Conservation (phyloP, 2,888 invertebrate species). For the Nymphalis c-album region DNA sequence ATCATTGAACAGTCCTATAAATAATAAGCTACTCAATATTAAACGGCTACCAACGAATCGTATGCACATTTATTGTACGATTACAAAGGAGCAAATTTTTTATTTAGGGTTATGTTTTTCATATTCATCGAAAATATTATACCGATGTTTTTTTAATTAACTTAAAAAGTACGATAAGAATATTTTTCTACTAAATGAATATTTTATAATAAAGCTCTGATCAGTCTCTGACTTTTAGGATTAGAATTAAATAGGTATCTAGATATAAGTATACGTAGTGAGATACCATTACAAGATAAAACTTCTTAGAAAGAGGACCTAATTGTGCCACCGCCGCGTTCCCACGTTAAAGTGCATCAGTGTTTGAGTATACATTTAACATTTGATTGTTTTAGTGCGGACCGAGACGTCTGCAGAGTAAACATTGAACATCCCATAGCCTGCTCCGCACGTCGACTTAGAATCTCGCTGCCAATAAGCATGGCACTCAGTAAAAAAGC, state of each 20-base stretch:
- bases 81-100: too few relatives aligned
- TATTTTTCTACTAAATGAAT: background rate
- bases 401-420: conserved; percentile 72
- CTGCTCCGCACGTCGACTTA: conserved; percentile 34
- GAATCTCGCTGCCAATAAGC: conserved; percentile 28
- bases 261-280: background rate
- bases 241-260: background rate
- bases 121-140: background rate
- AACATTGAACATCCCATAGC: conserved; percentile 69
- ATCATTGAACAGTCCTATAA: too few relatives aligned
- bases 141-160: too few relatives aligned
- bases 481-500: background rate
- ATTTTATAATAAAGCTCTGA: background rate
- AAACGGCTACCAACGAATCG: too few relatives aligned
- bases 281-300: conserved; percentile 17
- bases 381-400: conserved; percentile 81
- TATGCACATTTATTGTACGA: too few relatives aligned
- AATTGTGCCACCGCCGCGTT: conserved; percentile 76
- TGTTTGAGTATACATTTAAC: conserved; percentile 79
- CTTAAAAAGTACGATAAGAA: too few relatives aligned
- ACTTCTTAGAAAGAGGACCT: conserved; percentile 49
- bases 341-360: conserved; percentile 77
- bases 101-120: background rate
- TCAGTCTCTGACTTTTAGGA: background rate
- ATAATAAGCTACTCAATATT: too few relatives aligned